Evolutionary conservation across 2,797 vertebrate genomes (phyloP), one percentile per base, ranked within the genome.

Genomic region (Clarias fuscus): DNA sequence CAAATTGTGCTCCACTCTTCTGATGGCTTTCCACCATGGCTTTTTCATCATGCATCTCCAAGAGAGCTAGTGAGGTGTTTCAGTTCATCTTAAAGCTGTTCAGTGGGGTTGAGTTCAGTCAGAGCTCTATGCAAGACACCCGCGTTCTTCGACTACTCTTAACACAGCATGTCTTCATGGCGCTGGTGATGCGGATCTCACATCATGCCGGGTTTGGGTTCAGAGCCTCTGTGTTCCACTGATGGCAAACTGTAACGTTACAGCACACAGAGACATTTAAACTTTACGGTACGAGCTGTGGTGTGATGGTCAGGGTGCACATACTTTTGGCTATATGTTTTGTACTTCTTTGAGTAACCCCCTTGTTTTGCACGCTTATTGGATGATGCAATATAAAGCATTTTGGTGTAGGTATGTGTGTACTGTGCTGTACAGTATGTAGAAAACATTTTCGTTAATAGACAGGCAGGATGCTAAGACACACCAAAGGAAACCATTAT

Each of bases 71-170:
- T 48, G 71, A 48, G 24, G 2, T 27, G 22, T 48, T 73, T 8
- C 71, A 73, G 71, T 73, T 73, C 71, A 73, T 56, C n/a, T n/a
- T n/a, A 76, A 76, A 27, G 14, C 6, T 56, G 73, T 56, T 76
- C 24, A 56, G 43, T 53, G n/a, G 73, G 48, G n/a, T 56, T 48
- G 72, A 75, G 43, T 43, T 56, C 73, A 73, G 72, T 30, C 73
- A 73, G 40, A 1, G 11, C 11, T 73, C 22, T n/a, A 13, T 73
- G 71, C 22, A 73, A 37, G 71, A 73, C 40, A n/a, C 22, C 24
- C 71, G 0, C 7, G 71, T 14, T 73, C 71, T 48, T 13, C 43
- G 22, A 27, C n/a, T 58, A 11, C 18, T 0, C 18, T 22, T 58
- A 8, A 27, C 27, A 58, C n/a, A 56, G 2, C 40, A 7, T 40